Conservation (phyloP, 2,888 invertebrate genomes). For the Agrochola macilenta region DNA sequence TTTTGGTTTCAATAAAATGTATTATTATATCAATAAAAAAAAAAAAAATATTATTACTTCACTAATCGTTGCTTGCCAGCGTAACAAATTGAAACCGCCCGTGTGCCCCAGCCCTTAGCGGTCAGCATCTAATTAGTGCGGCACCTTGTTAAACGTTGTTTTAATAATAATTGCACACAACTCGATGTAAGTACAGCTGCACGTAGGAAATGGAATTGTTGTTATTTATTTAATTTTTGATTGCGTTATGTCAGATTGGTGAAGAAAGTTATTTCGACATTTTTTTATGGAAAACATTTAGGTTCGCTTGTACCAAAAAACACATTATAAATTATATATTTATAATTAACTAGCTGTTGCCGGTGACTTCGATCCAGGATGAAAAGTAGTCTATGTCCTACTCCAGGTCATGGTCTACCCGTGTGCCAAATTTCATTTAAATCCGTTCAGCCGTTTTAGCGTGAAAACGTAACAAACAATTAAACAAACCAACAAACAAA, state of each 20-base stretch:
- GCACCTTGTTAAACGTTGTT: constrained; percentile 36
- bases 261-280: neutral
- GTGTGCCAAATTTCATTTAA: no score
- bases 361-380: no score
- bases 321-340: no score
- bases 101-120: neutral
- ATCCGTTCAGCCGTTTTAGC: no score
- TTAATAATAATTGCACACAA: constrained; percentile 12
- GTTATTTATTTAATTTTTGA: neutral
- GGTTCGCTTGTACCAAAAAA: neutral
- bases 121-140: constrained; percentile 16
- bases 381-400: no score
- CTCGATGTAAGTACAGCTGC: neutral
- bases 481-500: no score
- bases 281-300: neutral
- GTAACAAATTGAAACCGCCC: neutral
- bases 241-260: neutral
- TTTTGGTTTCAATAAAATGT: no score
- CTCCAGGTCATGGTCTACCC: no score
- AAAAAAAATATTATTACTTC: no score
- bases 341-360: no score
- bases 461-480: no score
- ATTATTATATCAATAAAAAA: no score
- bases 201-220: neutral
- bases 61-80: neutral